phyloP scores from a whole-genome alignment of 2,888 invertebrate genomes.

The Antheraea assamensis region DNA sequence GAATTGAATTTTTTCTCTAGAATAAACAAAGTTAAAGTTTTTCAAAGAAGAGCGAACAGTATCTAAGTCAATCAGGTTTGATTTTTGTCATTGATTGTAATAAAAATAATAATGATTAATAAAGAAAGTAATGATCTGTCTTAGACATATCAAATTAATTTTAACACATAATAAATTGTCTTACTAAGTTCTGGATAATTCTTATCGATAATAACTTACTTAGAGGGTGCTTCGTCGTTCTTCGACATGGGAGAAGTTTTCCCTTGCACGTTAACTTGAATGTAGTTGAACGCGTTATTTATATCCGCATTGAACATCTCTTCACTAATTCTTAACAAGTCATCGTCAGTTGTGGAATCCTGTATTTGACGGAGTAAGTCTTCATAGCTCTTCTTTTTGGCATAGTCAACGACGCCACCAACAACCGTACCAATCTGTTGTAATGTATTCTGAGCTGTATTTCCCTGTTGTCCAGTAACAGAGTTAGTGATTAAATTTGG shows the following conservation, averaged over 20 bases:
- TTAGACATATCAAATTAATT: neutral
- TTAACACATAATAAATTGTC: neutral
- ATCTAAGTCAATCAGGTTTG: neutral
- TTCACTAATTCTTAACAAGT: constrained; percentile 87
- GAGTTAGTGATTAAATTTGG: constrained; percentile 69
- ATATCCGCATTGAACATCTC: constrained; percentile 86
- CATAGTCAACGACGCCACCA: constrained; percentile 75
- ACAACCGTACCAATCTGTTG: constrained; percentile 75
- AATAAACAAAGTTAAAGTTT: neutral
- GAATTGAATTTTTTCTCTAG: neutral
- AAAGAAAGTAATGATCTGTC: neutral
- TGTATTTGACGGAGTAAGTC: constrained; percentile 70
- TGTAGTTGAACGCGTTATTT: constrained; percentile 87
- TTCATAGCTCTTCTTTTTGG: constrained; percentile 76
- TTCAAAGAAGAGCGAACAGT: neutral
- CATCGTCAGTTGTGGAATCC: constrained; percentile 84
- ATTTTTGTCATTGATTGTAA: neutral
- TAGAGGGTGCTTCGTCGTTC: constrained; percentile 87
- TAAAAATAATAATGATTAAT: neutral
- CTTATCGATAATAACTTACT: constrained; percentile 78
- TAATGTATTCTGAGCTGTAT: constrained; percentile 67
- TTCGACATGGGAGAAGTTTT: constrained; percentile 86
- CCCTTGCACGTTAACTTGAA: constrained; percentile 88
- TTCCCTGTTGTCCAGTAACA: constrained; percentile 67
- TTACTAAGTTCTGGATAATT: neutral